Percentiles rank a stretch among this genome's conserved stretches.
These are phyloP conservation scores for Poeciliopsis turrubarensis DNA, from an alignment of 2,113 vertebrate species.

Conservation along the genomic window DNA sequence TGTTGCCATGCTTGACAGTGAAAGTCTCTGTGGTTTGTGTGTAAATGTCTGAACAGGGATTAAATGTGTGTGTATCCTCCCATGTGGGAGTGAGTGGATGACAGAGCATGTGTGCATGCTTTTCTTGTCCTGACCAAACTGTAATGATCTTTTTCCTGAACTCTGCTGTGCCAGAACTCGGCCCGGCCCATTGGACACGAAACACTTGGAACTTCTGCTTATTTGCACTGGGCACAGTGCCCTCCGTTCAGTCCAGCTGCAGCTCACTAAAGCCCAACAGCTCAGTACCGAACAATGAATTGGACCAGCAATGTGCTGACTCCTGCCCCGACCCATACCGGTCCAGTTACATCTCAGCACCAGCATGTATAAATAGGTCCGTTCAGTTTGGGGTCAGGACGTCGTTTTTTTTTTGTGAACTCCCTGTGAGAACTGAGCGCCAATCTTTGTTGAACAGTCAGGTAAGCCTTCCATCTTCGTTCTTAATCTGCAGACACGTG, in stretches of 20 bases:
- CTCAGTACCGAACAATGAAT: slow-evolving; percentile 79
- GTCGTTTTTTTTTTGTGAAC: slow-evolving; percentile 70
- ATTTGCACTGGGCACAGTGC: slow-evolving; percentile 78
- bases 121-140: slow-evolving; percentile 7
- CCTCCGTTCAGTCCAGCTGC: slow-evolving; percentile 60
- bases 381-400: slow-evolving; percentile 64
- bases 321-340: slow-evolving; percentile 59
- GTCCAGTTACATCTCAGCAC: slow-evolving; percentile 62
- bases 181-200: slow-evolving; percentile 48
- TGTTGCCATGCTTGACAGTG: not conserved
- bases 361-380: slow-evolving; percentile 80
- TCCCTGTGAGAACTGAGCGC: slow-evolving; percentile 65
- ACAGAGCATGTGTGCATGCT: slow-evolving; percentile 20
- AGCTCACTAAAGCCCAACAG: slow-evolving; percentile 74
- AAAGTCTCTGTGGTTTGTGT: slow-evolving; percentile 19
- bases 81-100: slow-evolving; percentile 52
- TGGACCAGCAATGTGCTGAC: slow-evolving; percentile 83
- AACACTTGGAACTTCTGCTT: slow-evolving; percentile 55
- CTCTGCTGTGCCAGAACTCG: slow-evolving; percentile 39
- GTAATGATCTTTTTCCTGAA: slow-evolving; percentile 31
- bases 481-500: slow-evolving; percentile 37
- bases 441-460: slow-evolving; percentile 76
- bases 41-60: not conserved
- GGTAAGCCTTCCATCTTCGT: slow-evolving; percentile 76
- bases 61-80: slow-evolving; percentile 14